Conservation (phyloP, 2,113 vertebrate genomes). For the Paedocypris sp. region DNA sequence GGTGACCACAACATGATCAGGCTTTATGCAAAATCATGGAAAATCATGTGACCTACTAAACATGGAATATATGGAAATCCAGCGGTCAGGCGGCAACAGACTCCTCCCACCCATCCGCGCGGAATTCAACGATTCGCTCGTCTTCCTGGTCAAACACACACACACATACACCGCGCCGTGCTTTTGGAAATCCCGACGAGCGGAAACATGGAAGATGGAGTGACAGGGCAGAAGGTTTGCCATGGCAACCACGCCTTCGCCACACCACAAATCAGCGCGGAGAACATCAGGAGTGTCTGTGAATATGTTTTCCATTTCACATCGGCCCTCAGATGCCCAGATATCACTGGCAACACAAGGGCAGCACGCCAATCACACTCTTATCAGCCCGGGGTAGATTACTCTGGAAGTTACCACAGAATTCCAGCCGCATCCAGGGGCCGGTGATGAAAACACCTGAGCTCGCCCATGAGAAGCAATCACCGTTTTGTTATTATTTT, state of each 20-base stretch:
- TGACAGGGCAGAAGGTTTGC: slow-evolving; percentile 14
- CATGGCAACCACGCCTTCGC: slow-evolving; percentile 30
- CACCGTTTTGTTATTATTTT: too few species aligned
- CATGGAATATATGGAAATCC: slow-evolving; percentile 12
- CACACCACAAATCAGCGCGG: slow-evolving; percentile 31
- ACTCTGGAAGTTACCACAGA: slow-evolving; percentile 15
- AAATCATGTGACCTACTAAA: slow-evolving; percentile 20
- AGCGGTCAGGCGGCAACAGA: slow-evolving; percentile 1
- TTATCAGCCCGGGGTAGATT: slow-evolving; percentile 21
- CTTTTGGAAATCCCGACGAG: neutral
- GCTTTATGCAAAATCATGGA: slow-evolving; percentile 18
- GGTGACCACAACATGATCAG: slow-evolving; percentile 5
- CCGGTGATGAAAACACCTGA: slow-evolving; percentile 11
- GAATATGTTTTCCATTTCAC: slow-evolving; percentile 50
- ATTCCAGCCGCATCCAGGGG: neutral
- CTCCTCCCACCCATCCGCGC: slow-evolving; percentile 6
- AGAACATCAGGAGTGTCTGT: slow-evolving; percentile 40
- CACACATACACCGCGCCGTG: too few species aligned
- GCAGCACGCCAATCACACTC: slow-evolving; percentile 11
- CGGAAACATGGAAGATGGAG: neutral
- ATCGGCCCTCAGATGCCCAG: slow-evolving; percentile 32
- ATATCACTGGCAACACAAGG: slow-evolving; percentile 2
- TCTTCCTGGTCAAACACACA: neutral
- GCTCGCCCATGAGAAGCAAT: too few species aligned
- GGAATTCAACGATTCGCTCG: neutral